Percentiles rank a stretch among this genome's conserved stretches.
These are phyloP conservation scores for Alces alces DNA, from an alignment of 2,113 vertebrate genomes.

Conservation along the genomic window DNA sequence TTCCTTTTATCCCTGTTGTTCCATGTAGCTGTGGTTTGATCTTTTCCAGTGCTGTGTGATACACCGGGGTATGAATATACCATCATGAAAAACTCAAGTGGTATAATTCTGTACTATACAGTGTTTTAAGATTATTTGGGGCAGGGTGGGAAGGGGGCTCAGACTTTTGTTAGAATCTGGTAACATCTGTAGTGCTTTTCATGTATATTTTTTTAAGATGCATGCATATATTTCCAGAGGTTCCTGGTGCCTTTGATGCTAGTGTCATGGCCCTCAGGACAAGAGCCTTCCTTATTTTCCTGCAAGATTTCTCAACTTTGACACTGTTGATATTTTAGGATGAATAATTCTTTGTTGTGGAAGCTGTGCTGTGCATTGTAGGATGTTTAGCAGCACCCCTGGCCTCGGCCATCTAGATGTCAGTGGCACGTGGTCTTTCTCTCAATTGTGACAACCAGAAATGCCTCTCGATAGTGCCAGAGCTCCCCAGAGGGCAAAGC, in stretches of 20 bases:
- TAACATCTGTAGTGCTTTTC: neutral
- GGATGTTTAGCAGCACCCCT: neutral
- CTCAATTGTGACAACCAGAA: neutral
- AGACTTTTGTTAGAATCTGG: neutral
- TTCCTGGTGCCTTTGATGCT: neutral
- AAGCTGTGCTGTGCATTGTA: neutral
- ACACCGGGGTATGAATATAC: neutral
- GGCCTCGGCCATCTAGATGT: neutral
- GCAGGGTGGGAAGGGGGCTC: neutral
- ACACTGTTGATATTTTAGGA: neutral
- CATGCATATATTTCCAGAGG: neutral
- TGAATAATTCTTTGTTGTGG: neutral
- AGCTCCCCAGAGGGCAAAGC: neutral
- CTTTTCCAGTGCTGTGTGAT: neutral
- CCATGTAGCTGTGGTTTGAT: neutral
- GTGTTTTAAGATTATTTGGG: neutral
- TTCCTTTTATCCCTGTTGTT: neutral
- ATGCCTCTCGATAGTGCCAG: neutral
- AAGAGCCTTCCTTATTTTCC: neutral
- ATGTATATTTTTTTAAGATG: neutral
- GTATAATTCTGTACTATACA: neutral
- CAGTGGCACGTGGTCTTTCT: neutral
- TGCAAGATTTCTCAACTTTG: neutral
- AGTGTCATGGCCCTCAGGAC: neutral
- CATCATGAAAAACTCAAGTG: neutral